Evolutionary conservation across 2,888 invertebrate genomes (phyloP), one percentile per base, ranked within the genome.

Genomic region (Monochamus alternatus): DNA sequence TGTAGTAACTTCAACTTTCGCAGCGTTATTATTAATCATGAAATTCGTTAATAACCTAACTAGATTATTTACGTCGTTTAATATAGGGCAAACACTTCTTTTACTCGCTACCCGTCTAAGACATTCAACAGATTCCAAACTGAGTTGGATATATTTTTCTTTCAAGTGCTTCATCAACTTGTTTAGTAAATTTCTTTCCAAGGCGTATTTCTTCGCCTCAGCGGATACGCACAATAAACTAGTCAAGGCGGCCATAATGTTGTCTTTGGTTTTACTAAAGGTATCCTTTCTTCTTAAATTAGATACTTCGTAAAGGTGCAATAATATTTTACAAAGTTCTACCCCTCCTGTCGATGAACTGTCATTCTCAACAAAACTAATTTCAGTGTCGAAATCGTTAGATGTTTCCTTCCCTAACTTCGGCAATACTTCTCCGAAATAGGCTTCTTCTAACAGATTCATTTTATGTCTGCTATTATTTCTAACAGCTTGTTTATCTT

Each of bases 11-110:
- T 88, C 87, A 30, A 90, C 90, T 84, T 94, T 94, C 0, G 92
- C 92, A 0, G 87, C 75, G 1, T 82, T 81, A 83, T 91, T 91
- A 14, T 91, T 90, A 64, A 91, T 85, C 90, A 93, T 91, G 75
- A 91, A 90, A 84, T 93, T 93, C 80, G 91, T 92, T 43, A 92
- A 87, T 32, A 93, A 82, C 2, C 90, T 90, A 10, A 94, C 87
- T 31, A 93, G 83, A 87, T 91, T 90, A 75, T 91, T 90, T 3
- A 93, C 85, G 47, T 93, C 92, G 63, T 90, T 89, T 22, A 94
- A 85, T 1, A 91, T 85, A 2, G 93, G 92, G 65, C 84, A 84
- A 7, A 89, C 75, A 66, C 88, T 88, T 80, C 89, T 90, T 59
- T 89, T 89, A 73, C 90, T 89, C 0, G 84, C 82, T 55, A 88